These are phyloP conservation scores for Mesaphorura yosii DNA, from an alignment of 1,140 invertebrate genomes.

Conservation along the genomic window DNA sequence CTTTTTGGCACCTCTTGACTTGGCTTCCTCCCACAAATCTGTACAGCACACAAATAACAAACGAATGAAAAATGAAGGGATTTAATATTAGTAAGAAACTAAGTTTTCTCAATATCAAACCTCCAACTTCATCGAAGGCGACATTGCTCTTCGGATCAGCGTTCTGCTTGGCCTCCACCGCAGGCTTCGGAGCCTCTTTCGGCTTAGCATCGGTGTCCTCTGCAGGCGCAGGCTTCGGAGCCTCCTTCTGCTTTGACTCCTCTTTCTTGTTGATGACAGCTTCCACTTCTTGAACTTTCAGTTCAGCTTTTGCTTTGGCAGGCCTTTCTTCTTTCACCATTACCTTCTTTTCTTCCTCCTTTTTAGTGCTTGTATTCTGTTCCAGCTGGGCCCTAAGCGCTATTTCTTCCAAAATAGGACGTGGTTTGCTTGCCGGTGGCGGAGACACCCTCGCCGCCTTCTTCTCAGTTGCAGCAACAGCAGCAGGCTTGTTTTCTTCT, in stretches of 20 bases:
- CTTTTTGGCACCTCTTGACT: slow-evolving; percentile 26
- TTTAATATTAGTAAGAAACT: background rate
- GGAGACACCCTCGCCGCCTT: too few relatives aligned
- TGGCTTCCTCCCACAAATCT: slow-evolving; percentile 29
- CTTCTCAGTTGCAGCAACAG: background rate
- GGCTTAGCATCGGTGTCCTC: background rate
- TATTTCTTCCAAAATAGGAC: too few relatives aligned
- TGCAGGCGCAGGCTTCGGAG: background rate
- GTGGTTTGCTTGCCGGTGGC: too few relatives aligned
- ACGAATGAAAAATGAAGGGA: slow-evolving; percentile 1
- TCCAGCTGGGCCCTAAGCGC: too few relatives aligned
- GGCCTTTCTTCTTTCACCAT: slow-evolving; percentile 3
- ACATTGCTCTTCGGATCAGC: slow-evolving; percentile 16
- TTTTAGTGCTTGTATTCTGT: background rate
- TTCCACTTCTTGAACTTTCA: background rate
- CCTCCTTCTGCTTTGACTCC: slow-evolving; percentile 4
- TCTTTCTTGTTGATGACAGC: too few relatives aligned
- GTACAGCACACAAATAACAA: slow-evolving; percentile 1
- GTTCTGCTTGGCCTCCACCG: background rate
- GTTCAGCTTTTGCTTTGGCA: slow-evolving; percentile 8
- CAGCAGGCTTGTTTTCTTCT: slow-evolving; percentile 10
- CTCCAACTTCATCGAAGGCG: slow-evolving; percentile 29
- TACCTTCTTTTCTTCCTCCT: background rate
- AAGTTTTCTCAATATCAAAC: slow-evolving; percentile 10
- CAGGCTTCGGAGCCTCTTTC: background rate